A percentile compares a stretch with the other conserved stretches of the same genome.
phyloP scores from a whole-genome alignment of 2,797 vertebrate genomes.

The Oceanodroma leucorhoa region DNA sequence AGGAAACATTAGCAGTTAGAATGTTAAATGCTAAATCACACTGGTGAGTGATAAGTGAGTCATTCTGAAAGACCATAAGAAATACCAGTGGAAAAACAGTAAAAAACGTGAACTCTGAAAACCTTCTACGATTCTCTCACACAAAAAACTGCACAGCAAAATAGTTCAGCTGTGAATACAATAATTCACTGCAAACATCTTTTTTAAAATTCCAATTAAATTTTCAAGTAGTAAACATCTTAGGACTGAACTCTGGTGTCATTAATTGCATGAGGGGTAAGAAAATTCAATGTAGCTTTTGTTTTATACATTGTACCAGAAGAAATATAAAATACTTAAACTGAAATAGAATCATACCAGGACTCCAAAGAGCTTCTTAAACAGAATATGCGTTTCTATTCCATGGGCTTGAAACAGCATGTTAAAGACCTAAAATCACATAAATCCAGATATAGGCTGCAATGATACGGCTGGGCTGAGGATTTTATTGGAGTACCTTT shows the following conservation, averaged over 20 bases:
- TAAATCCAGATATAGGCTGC: constrained; percentile 28
- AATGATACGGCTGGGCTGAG: background rate
- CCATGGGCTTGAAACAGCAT: background rate
- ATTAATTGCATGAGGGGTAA: background rate
- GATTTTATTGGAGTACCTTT: background rate
- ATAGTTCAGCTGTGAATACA: background rate
- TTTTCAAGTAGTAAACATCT: background rate
- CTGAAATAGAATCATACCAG: background rate
- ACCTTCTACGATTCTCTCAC: background rate
- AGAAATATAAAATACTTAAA: background rate
- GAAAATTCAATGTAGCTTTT: background rate
- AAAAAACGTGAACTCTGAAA: background rate
- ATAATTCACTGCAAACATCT: background rate
- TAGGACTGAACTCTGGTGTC: background rate
- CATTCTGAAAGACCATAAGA: background rate
- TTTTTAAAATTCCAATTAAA: background rate
- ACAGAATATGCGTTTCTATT: background rate
- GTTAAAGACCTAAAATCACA: constrained; percentile 17
- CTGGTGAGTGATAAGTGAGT: constrained; percentile 15
- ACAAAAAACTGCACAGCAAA: background rate
- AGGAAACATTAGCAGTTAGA: constrained; percentile 7
- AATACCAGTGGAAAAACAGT: background rate
- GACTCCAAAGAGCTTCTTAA: background rate
- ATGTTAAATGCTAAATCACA: constrained; percentile 30
- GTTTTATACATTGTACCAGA: background rate